These are phyloP conservation scores for Strigamia crassipes DNA, from an alignment of 2,888 invertebrate genomes.

Conservation along the genomic window DNA sequence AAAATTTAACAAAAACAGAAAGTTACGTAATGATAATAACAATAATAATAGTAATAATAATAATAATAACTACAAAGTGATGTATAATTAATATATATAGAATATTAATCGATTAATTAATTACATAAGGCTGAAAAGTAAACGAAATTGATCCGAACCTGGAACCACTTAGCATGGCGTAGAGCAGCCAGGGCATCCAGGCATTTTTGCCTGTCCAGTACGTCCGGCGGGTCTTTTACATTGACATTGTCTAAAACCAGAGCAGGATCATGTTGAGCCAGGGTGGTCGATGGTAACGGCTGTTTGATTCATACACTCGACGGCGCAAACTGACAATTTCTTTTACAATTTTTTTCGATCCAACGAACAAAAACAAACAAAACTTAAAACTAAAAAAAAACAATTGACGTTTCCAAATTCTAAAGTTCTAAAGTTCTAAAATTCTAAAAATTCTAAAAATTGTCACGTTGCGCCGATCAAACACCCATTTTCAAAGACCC, in stretches of 20 bases:
- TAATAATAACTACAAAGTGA: background rate
- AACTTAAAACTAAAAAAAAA: too few species aligned
- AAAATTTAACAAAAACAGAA: constrained; percentile 7
- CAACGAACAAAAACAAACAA: background rate
- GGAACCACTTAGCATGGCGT: constrained; percentile 99
- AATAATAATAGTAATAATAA: background rate
- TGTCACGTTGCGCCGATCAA: background rate
- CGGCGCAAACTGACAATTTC: background rate
- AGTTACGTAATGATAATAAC: background rate
- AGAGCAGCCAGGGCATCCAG: constrained; percentile 99
- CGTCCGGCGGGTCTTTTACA: constrained; percentile 76
- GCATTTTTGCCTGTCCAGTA: constrained; percentile 98
- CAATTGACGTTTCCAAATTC: too few species aligned
- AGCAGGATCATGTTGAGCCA: constrained; percentile 53
- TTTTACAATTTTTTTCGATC: background rate
- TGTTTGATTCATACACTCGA: background rate
- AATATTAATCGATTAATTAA: constrained; percentile 36
- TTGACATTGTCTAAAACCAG: constrained; percentile 58
- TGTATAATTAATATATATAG: background rate
- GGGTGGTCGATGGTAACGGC: constrained; percentile 18
- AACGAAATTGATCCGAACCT: constrained; percentile 70
- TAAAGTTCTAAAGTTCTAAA: too few species aligned
- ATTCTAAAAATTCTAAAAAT: too few species aligned
- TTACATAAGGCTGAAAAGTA: constrained; percentile 60
- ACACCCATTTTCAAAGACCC: background rate